Base-by-base conservation (phyloP, 2,113 vertebrate genomes). In the Benitochromis conjunctus region DNA sequence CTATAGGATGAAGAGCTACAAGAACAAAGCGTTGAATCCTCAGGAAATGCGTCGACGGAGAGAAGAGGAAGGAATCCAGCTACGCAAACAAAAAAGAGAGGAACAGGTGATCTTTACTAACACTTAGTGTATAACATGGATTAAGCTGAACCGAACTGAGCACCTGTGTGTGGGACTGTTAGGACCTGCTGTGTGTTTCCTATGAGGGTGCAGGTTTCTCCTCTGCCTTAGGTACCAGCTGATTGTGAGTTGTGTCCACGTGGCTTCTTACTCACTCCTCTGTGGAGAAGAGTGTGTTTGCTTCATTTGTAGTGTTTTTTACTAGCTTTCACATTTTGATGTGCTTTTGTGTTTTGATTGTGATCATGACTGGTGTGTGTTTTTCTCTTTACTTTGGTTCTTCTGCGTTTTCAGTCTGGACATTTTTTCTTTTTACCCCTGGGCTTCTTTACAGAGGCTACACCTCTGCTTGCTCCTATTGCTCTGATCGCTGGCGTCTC, bases 1-100 rank as follows among this genome's bases (percentile, higher is more conserved):
- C 89, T 97, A 94, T 89, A 96, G 97, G 91, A 98, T 99, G 97
- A 98, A 97, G 94, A 98, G 97, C 94, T 99, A 98, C 81, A 99
- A 98, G 94, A 98, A 99, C 95, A 98, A 98, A 92, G 98, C 97
- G 0, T 93, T 98, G 89, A 99, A 98, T 95, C 97, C 97, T 43
- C 98, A 98, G 94, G 98, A 98, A 93, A 98, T 99, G 97, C 97
- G 97, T 9, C 95, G 98, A 48, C 94, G 97, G 87, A 97, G 98
- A 93, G 98, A 99, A 90, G 98, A 99, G 89, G 98, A 98, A 93
- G 98, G 98, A 86, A 97, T 98, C 87, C 98, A 98, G 80, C 96
- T 99, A 62, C 96, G 97, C 84, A 99, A 98, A 93, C 98, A 99
- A 90, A 99, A 99, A 82, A 96, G 98, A 82, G 98, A 98, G 94